Evolutionary conservation across 2,888 invertebrate genomes (phyloP).

Genomic region (Sycophila texana): DNA sequence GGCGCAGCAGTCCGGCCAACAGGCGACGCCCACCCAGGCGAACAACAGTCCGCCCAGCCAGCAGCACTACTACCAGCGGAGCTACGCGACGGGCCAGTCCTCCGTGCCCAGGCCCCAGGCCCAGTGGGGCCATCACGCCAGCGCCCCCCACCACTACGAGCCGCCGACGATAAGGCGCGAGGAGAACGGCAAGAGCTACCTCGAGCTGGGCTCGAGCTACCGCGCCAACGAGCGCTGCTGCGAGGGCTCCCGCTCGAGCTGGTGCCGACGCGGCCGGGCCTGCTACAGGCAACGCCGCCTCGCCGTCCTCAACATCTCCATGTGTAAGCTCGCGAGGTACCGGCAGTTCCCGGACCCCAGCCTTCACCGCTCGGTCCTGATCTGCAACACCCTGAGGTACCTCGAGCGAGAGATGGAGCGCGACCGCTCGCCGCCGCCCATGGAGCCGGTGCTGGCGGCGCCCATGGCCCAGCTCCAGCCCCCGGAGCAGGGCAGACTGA

Average conservation of each 20-base stretch:
- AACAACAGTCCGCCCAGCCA: constrained; percentile 66
- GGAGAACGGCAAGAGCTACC: constrained; percentile 92
- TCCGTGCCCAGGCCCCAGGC: constrained; percentile 72
- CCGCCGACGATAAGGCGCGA: constrained; percentile 87
- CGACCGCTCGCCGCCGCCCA: constrained; percentile 76
- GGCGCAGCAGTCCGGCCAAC: constrained; percentile 59
- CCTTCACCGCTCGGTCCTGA: constrained; percentile 91
- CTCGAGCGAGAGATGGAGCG: constrained; percentile 93
- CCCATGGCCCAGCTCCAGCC: constrained; percentile 74
- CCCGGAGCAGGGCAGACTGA: constrained; percentile 72
- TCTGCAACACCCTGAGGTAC: constrained; percentile 92
- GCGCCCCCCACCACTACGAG: constrained; percentile 76
- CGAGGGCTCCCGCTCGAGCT: constrained; percentile 84
- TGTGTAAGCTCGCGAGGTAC: constrained; percentile 92
- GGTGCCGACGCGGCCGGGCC: constrained; percentile 86
- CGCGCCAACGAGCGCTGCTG: constrained; percentile 79
- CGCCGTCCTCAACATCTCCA: constrained; percentile 93
- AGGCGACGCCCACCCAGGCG: constrained; percentile 52
- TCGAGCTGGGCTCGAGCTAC: constrained; percentile 83
- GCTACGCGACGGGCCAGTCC: constrained; percentile 56
- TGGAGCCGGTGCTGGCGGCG: constrained; percentile 66
- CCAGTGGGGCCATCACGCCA: constrained; percentile 62
- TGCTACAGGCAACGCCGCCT: constrained; percentile 91
- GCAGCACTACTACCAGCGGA: constrained; percentile 58
- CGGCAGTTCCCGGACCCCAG: constrained; percentile 93